Evolutionary conservation across 2,113 vertebrate genomes (phyloP).

Genomic region (Albula glossodonta): DNA sequence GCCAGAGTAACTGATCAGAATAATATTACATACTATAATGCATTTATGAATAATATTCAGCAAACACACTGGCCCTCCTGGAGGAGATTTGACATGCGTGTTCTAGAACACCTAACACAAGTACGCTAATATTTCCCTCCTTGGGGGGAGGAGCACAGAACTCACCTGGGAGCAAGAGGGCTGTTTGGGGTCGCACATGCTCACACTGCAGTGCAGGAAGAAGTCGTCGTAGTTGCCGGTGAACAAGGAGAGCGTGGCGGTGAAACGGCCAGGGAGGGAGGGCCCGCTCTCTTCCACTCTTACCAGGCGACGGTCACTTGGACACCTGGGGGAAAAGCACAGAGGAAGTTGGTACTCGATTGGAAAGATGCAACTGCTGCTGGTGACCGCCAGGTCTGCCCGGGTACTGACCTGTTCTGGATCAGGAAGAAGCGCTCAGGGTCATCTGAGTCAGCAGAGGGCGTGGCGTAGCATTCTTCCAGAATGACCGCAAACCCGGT

Average conservation of each 20-base stretch:
- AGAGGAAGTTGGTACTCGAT: neutral
- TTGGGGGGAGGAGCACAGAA: neutral
- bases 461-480: constrained; percentile 57
- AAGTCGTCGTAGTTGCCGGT: constrained; percentile 23
- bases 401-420: constrained; percentile 51
- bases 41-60: too few species aligned
- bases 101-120: too few species aligned
- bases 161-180: constrained; percentile 17
- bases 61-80: too few species aligned
- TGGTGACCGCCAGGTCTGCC: too few species aligned
- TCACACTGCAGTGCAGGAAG: constrained; percentile 28
- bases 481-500: constrained; percentile 50
- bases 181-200: constrained; percentile 7
- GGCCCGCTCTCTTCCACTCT: constrained; percentile 47
- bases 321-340: constrained; percentile 48
- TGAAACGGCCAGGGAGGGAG: constrained; percentile 52
- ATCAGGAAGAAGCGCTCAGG: constrained; percentile 46
- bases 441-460: constrained; percentile 33
- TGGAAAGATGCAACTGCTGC: neutral
- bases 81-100: too few species aligned
- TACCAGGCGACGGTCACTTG: constrained; percentile 43
- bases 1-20: too few species aligned
- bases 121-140: too few species aligned
- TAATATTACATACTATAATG: too few species aligned
- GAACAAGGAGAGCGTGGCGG: constrained; percentile 43